Base-by-base conservation (phyloP, 2,113 vertebrate species). In the Pelecanoides urinatrix region DNA sequence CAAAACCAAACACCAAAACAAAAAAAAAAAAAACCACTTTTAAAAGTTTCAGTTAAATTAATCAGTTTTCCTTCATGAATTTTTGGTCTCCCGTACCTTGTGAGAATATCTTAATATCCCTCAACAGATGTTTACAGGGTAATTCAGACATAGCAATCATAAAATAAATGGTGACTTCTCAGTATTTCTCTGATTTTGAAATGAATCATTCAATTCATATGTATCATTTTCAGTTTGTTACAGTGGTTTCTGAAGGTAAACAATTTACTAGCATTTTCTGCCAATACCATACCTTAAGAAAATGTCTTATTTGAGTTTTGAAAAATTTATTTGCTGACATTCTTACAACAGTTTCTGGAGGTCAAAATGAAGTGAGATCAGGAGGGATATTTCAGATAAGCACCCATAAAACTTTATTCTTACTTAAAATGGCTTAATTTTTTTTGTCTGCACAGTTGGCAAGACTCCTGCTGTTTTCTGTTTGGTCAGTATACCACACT, bases 21-120 rank as follows among this genome's bases (percentile, higher is more conserved):
- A 29, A 40, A 65, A 1, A 2, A 29, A 40, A 65, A 1, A 2
- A 29, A 40, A 65, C 18, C 0, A 1, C 5, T 74, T 84, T 13
- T 13, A 74, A 58, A 32, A 20, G 0, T 49, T 85, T 29, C 4
- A 17, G 83, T 80, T 45, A 53, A 77, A 58, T 78, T 67, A 1
- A 20, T 50, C 4, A 3, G 0, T 44, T 63, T 90, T 44, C 2
- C 16, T 53, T 92, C 8, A n/a, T 22, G 9, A 49, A 18, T 62
- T 86, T 85, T 76, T 79, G 2, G 8, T 58, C 13, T 76, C 38
- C 18, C 5, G 5, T 40, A 47, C 7, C 5, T 36, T 38, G 4
- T 59, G 22, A 44, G 6, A 32, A 20, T 36, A 34, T 1, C 12
- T 49, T 86, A 42, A 22, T 45, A 61, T 42, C 23, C 16, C 13